Evolutionary conservation across 2,113 vertebrate species (phyloP), one percentile per base, ranked within the genome.

Genomic region (Aspiorhynchus laticeps): DNA sequence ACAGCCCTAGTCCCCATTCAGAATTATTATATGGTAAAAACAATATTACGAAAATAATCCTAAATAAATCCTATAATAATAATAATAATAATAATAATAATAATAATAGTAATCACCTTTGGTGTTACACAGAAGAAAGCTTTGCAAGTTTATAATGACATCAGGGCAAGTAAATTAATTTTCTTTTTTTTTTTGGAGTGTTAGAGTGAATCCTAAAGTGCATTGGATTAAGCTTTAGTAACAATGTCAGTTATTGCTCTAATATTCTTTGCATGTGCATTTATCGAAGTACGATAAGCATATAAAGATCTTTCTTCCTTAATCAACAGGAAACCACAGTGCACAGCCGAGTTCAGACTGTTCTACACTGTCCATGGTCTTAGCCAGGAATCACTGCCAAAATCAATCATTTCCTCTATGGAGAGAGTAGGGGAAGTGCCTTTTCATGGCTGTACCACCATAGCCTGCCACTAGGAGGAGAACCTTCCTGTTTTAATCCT

Each of bases 401-500:
- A 81, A 65, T 69, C n/a, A 83, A 83, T 83, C 5, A 67, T 48
- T 21, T 83, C 63, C 65, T 83, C 65, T 38, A 14, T 74, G 82
- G 31, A 41, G 7, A 81, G 14, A 43, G 51, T 3, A 38, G 15
- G 31, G 28, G 28, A 38, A 26, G 69, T 7, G 14, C 4, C 4
- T 51, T 38, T 14, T 73, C 46, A 17, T 7, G 0, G 7, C 14
- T 80, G 88, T 65, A 65, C 24, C 82, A 31, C 43, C 17, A 33
- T 11, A 26, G 12, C 3, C 3, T 4, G 11, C 88, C 91, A 88
- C 71, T 28, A 83, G 91, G 51, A 28, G 89, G 85, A 74, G 11
- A 31, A 21, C 31, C n/a, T 79, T 85, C 61, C 76, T 38, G 80
- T 51, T 77, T 14, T 17, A 53, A n/a, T 43, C 43, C 26, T 28